Percentiles rank a stretch among this genome's conserved stretches.
Conservation (phyloP, 2,113 vertebrate genomes). For the Boleophthalmus pectinirostris region DNA sequence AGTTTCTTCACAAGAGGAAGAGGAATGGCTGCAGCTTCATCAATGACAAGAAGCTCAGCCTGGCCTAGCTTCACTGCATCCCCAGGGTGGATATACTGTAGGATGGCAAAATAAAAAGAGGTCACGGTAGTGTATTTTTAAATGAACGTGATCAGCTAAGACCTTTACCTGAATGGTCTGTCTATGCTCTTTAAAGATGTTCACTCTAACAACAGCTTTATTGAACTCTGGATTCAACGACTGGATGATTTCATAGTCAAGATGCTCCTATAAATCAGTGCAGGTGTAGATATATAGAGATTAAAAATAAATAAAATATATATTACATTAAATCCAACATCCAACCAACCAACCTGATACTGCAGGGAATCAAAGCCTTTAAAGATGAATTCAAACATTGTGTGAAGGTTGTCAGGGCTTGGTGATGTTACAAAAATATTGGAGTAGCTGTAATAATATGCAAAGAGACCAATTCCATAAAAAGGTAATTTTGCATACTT, state of each 20-base stretch:
- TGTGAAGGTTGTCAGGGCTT: slow-evolving; percentile 96
- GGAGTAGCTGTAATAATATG: slow-evolving; percentile 83
- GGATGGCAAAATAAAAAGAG: neutral
- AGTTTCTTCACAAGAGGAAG: slow-evolving; percentile 93
- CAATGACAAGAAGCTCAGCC: slow-evolving; percentile 94
- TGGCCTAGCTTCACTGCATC: slow-evolving; percentile 95
- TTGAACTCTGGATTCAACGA: slow-evolving; percentile 97
- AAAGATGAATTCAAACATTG: slow-evolving; percentile 97
- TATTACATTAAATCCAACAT: neutral
- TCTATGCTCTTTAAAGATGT: slow-evolving; percentile 95
- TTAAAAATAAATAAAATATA: neutral
- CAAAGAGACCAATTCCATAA: slow-evolving; percentile 6
- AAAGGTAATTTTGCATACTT: neutral
- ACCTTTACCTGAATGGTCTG: slow-evolving; percentile 93
- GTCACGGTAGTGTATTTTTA: neutral
- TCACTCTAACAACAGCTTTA: slow-evolving; percentile 96
- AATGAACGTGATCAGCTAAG: neutral
- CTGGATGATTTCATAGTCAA: slow-evolving; percentile 98
- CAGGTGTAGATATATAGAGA: neutral
- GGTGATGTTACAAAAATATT: slow-evolving; percentile 98
- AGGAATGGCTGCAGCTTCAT: slow-evolving; percentile 96
- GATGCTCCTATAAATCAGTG: slow-evolving; percentile 83
- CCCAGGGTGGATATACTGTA: slow-evolving; percentile 93
- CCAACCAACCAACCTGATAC: slow-evolving; percentile 55
- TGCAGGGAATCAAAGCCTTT: slow-evolving; percentile 96